These are phyloP conservation scores for Tapirus indicus DNA, from an alignment of 2,797 vertebrate genomes.

Conservation along the genomic window DNA sequence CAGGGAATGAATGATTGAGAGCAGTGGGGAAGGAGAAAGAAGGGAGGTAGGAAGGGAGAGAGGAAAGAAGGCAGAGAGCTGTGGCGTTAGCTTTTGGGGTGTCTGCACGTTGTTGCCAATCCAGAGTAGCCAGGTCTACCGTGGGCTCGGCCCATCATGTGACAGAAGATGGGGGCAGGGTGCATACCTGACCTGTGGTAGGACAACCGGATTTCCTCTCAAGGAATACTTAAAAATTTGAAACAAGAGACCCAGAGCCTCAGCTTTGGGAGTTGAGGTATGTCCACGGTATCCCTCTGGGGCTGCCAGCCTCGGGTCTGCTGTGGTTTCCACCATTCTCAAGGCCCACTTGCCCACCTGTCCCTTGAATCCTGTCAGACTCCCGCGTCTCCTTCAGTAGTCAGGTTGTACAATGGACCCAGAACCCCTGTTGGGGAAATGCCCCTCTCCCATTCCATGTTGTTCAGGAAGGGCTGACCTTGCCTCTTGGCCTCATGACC, in stretches of 20 bases:
- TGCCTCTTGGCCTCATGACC: background rate
- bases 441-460: background rate
- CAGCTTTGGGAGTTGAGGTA: background rate
- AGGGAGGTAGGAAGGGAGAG: background rate
- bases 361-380: background rate
- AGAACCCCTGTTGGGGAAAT: background rate
- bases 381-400: background rate
- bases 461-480: background rate
- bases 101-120: background rate
- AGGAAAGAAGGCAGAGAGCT: background rate
- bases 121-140: background rate
- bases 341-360: fast-evolving
- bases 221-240: background rate
- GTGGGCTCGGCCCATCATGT: fast-evolving
- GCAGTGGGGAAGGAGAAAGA: too few relatives aligned
- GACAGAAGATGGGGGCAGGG: background rate
- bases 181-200: fast-evolving
- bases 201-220: background rate
- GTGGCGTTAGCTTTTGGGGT: background rate
- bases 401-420: background rate
- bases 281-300: background rate
- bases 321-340: background rate
- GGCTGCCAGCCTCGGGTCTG: background rate
- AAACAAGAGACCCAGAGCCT: background rate
- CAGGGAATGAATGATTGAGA: background rate